Conservation (phyloP, 2,888 invertebrate genomes). For the Nephrotoma flavescens region DNA sequence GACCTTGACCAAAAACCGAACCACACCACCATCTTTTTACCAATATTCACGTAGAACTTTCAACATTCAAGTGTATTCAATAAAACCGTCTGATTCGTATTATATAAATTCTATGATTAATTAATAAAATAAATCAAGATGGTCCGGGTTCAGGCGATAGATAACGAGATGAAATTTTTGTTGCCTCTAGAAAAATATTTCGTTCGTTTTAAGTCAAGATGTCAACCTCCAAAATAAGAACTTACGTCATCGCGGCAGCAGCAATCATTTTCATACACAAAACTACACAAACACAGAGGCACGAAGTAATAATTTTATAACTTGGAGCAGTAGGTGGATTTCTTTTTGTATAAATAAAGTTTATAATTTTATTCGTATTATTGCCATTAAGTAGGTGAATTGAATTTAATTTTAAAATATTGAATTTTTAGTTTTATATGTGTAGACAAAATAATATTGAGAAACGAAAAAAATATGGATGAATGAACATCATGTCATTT, state of each 20-base stretch:
- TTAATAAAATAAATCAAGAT: neutral
- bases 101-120: neutral
- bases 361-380: neutral
- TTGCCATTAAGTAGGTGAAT: neutral
- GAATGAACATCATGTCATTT: neutral
- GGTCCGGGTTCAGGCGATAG: neutral
- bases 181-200: neutral
- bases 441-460: neutral
- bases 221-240: conserved; percentile 6
- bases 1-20: neutral
- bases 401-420: neutral
- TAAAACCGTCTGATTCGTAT: neutral
- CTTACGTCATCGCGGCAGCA: conserved; percentile 12
- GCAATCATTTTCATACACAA: neutral
- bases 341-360: neutral
- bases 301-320: neutral
- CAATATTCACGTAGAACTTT: neutral
- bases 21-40: neutral
- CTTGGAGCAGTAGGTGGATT: neutral
- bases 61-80: neutral
- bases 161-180: neutral
- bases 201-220: neutral
- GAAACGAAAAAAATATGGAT: neutral
- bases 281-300: neutral
- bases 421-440: neutral